Evolutionary conservation across 2,797 vertebrate genomes (phyloP).

Genomic region (Sparidentex hasta): DNA sequence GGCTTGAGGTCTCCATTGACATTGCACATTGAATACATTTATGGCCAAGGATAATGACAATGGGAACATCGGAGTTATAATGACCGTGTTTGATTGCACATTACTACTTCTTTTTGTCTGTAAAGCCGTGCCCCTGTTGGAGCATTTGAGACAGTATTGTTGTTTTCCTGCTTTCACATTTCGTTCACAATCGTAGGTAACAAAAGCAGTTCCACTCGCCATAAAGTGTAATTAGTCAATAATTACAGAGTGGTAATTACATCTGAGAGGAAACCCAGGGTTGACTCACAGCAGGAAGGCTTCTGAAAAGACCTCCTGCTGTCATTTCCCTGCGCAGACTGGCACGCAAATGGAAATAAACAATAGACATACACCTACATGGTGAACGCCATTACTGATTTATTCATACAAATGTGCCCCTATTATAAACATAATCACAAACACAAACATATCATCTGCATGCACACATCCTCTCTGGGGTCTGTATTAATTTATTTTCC

Average conservation of each 20-base stretch:
- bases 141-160: slow-evolving; percentile 48
- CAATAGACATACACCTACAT: slow-evolving; percentile 41
- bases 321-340: slow-evolving; percentile 47
- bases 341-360: slow-evolving; percentile 37
- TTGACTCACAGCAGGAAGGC: slow-evolving; percentile 81
- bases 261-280: slow-evolving; percentile 83
- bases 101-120: slow-evolving; percentile 33
- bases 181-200: slow-evolving; percentile 69
- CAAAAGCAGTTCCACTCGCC: slow-evolving; percentile 68
- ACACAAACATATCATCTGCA: slow-evolving; percentile 59
- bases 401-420: slow-evolving; percentile 46
- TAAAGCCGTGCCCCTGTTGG: slow-evolving; percentile 26
- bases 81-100: slow-evolving; percentile 48
- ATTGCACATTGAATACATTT: slow-evolving; percentile 41
- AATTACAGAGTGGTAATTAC: slow-evolving; percentile 89
- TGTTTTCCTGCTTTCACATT: slow-evolving; percentile 48
- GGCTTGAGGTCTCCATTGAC: slow-evolving; percentile 45
- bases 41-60: slow-evolving; percentile 50
- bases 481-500: slow-evolving; percentile 59
- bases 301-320: slow-evolving; percentile 74
- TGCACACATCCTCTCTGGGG: slow-evolving; percentile 54
- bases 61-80: slow-evolving; percentile 42
- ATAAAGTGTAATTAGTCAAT: slow-evolving; percentile 87
- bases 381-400: slow-evolving; percentile 36
- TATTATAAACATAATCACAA: slow-evolving; percentile 61